Evolutionary conservation across 2,113 vertebrate species (phyloP).

Genomic region (Vimba vimba): DNA sequence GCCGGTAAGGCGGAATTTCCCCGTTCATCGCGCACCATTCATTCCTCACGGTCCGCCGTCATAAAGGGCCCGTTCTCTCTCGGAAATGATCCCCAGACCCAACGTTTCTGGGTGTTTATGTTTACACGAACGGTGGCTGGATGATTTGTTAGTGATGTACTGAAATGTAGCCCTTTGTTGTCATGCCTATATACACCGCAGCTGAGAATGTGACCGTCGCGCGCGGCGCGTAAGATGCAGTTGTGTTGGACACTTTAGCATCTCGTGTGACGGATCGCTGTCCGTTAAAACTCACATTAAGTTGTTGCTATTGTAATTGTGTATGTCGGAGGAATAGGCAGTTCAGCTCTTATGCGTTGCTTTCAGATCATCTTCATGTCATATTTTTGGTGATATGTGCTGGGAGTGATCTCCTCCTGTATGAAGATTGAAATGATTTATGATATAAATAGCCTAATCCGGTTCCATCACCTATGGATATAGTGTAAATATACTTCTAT

Average conservation of each 20-base stretch:
- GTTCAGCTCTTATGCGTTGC: background rate
- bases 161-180: background rate
- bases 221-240: constrained; percentile 3
- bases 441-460: background rate
- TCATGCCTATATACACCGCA: background rate
- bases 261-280: constrained; percentile 6
- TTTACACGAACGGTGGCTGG: background rate
- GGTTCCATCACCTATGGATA: background rate
- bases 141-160: background rate
- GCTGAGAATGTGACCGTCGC: background rate
- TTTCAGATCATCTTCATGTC: background rate
- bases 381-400: background rate
- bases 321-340: background rate
- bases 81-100: constrained; percentile 4
- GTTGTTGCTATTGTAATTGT: background rate
- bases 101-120: constrained; percentile 7
- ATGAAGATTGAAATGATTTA: background rate
- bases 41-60: constrained; percentile 26
- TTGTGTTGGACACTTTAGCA: constrained; percentile 1
- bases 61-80: constrained; percentile 42
- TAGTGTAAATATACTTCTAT: background rate
- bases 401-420: constrained; percentile 9
- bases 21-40: constrained; percentile 7
- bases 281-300: constrained; percentile 25
- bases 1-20: constrained; percentile 67